Percentiles rank a stretch among this genome's conserved stretches.
These are phyloP conservation scores for Orthosia cruda DNA, from an alignment of 2,888 invertebrate genomes.

Conservation along the genomic window DNA sequence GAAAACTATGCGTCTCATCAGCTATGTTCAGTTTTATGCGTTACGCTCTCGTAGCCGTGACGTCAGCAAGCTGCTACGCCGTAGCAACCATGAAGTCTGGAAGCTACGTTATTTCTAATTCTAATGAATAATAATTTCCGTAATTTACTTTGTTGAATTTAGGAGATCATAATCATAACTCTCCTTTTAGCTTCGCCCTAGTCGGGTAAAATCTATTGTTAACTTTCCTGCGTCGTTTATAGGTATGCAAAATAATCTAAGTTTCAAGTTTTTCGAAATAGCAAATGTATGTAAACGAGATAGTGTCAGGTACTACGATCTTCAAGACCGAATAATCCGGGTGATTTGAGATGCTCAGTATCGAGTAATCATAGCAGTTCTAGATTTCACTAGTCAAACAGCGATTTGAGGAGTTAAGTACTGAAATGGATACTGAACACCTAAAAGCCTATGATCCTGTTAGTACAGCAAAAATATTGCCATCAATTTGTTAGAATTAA, in stretches of 20 bases:
- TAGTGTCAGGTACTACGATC: neutral
- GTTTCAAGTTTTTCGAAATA: neutral
- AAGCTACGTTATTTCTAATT: no score
- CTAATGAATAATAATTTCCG: no score
- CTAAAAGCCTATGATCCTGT: neutral
- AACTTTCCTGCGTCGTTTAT: neutral
- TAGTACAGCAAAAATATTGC: slow-evolving; percentile 28
- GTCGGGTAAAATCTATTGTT: no score
- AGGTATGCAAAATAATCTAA: neutral
- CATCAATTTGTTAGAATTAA: slow-evolving; percentile 44
- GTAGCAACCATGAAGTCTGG: slow-evolving; percentile 18
- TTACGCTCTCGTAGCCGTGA: slow-evolving; percentile 13
- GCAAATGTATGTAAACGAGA: neutral
- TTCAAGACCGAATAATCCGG: neutral
- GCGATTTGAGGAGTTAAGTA: slow-evolving; percentile 34
- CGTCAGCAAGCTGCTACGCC: slow-evolving; percentile 28
- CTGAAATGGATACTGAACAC: slow-evolving; percentile 6
- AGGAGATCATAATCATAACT: no score
- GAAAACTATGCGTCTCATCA: neutral
- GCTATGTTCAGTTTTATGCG: neutral
- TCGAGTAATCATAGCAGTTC: slow-evolving; percentile 11
- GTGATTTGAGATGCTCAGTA: slow-evolving; percentile 10
- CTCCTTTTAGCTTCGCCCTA: no score
- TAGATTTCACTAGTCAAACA: slow-evolving; percentile 30
- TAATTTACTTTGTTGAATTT: no score